phyloP scores from a whole-genome alignment of 1,140 invertebrate genomes.

The Drosophila bocqueti region DNA sequence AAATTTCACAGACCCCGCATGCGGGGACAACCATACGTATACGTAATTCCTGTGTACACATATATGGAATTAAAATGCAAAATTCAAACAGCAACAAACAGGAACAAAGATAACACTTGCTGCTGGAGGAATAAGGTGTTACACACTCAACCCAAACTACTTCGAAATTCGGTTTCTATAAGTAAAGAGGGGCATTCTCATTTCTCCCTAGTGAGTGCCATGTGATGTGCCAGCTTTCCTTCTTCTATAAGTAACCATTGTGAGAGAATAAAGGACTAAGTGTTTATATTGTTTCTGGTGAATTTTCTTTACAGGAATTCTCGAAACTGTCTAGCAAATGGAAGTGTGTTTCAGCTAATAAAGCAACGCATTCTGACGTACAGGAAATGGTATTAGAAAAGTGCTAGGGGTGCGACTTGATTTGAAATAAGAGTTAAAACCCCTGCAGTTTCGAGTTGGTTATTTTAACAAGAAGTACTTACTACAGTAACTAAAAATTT shows the following conservation, averaged over 20 bases:
- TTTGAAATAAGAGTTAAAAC: neutral
- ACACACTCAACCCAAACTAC: neutral
- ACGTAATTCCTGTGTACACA: conserved; percentile 6
- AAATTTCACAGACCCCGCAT: conserved; percentile 6
- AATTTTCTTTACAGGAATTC: neutral
- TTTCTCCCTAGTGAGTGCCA: neutral
- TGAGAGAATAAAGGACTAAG: neutral
- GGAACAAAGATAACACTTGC: conserved; percentile 30
- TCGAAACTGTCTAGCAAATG: neutral
- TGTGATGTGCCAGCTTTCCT: neutral
- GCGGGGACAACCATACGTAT: conserved; percentile 6
- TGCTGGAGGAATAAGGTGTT: neutral
- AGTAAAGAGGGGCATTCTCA: neutral
- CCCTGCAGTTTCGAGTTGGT: neutral
- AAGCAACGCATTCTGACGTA: neutral
- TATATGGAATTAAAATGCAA: conserved; percentile 55
- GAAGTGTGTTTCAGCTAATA: neutral
- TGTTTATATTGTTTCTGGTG: neutral
- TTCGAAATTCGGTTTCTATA: neutral
- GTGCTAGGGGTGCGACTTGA: neutral
- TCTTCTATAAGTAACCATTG: neutral
- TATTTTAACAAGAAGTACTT: neutral
- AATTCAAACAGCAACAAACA: conserved; percentile 27
- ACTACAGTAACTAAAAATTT: neutral
- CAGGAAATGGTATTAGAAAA: neutral